Percentiles rank a stretch among this genome's conserved stretches.
Conservation (phyloP, 2,797 vertebrate species). For the Benthosema pterotum region DNA sequence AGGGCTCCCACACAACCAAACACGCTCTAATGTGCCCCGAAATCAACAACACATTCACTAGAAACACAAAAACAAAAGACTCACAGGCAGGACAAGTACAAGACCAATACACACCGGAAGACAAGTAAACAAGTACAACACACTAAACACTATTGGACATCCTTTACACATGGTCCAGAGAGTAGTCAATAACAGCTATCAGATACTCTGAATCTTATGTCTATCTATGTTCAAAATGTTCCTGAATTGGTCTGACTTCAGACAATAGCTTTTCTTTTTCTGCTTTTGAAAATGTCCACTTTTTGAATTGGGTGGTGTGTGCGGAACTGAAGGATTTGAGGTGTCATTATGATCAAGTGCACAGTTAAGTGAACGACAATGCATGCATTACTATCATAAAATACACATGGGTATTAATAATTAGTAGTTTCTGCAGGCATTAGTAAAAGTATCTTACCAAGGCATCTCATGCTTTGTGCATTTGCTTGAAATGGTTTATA, state of each 20-base stretch:
- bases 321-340: constrained; percentile 71
- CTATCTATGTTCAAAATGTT: constrained; percentile 46
- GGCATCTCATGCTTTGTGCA: constrained; percentile 95
- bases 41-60: constrained; percentile 59
- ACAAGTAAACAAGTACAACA: constrained; percentile 71
- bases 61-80: constrained; percentile 63
- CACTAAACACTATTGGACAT: constrained; percentile 81
- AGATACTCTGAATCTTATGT: constrained; percentile 52
- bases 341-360: constrained; percentile 74
- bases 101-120: constrained; percentile 49
- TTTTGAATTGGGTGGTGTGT: constrained; percentile 43
- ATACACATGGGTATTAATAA: constrained; percentile 74
- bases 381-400: constrained; percentile 82
- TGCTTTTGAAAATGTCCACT: constrained; percentile 52
- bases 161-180: constrained; percentile 86
- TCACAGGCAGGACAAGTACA: constrained; percentile 20
- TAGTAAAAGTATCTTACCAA: constrained; percentile 94
- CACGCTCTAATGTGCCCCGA: constrained; percentile 33
- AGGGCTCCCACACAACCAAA: constrained; percentile 19
- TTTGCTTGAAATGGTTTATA: constrained; percentile 79
- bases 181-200: constrained; percentile 75
- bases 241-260: constrained; percentile 21
- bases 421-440: constrained; percentile 92
- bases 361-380: constrained; percentile 78
- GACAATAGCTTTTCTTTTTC: constrained; percentile 69